Evolutionary conservation across 1,140 invertebrate species (phyloP).

Genomic region (Trissolcus basalis): DNA sequence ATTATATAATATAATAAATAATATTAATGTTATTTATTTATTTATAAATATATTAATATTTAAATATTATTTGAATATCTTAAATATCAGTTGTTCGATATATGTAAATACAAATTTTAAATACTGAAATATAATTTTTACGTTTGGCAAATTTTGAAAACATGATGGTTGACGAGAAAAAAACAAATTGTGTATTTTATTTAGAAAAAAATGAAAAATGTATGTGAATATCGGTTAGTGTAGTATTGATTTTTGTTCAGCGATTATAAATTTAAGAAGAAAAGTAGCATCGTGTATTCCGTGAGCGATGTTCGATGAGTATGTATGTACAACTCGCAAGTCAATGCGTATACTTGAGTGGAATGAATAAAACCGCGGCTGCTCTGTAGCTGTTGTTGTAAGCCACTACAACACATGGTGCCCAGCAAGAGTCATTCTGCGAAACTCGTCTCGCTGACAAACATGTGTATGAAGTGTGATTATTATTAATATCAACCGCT

Average conservation of each 20-base stretch:
- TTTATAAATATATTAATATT: too few species aligned
- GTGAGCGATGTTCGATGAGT: slow-evolving; percentile 1
- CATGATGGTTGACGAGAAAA: too few species aligned
- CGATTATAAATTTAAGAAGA: slow-evolving; percentile 6
- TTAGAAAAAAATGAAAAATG: slow-evolving; percentile 3
- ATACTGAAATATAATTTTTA: too few species aligned
- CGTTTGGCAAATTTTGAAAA: too few species aligned
- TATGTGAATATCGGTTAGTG: too few species aligned
- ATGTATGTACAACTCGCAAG: slow-evolving; percentile 13
- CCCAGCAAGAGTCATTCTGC: slow-evolving; percentile 23
- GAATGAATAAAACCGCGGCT: slow-evolving; percentile 23
- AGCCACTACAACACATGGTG: slow-evolving; percentile 33
- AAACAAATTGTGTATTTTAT: too few species aligned
- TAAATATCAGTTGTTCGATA: too few species aligned
- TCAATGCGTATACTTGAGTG: slow-evolving; percentile 17
- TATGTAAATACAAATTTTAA: too few species aligned
- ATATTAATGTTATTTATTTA: too few species aligned
- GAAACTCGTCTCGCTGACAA: slow-evolving; percentile 19
- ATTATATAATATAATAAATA: too few species aligned
- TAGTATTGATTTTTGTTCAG: slow-evolving; percentile 2
- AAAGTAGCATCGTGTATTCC: slow-evolving; percentile 21
- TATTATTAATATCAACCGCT: slow-evolving; percentile 32
- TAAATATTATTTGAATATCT: too few species aligned
- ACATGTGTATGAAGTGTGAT: slow-evolving; percentile 30
- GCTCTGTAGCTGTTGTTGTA: slow-evolving; percentile 8